phyloP scores from a whole-genome alignment of 2,888 invertebrate genomes.

The Alcis repandata region DNA sequence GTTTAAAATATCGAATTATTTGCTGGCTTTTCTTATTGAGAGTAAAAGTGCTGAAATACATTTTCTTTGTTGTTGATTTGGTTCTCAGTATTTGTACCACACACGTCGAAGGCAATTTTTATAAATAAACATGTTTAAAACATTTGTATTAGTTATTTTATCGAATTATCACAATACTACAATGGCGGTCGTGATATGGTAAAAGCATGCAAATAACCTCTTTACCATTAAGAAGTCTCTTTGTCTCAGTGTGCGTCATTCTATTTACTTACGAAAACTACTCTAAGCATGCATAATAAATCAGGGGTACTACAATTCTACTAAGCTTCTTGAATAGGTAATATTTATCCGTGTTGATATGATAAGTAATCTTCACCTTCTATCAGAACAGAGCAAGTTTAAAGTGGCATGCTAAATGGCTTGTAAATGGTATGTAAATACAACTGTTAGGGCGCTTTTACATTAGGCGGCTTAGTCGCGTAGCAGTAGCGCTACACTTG shows the following conservation, averaged over 20 bases:
- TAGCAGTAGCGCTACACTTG: no score
- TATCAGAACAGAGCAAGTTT: constrained; percentile 1
- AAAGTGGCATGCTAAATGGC: background rate
- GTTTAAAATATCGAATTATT: no score
- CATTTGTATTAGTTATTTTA: background rate
- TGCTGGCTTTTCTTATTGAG: no score
- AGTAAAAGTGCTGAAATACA: no score
- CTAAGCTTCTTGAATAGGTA: background rate
- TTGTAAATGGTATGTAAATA: background rate
- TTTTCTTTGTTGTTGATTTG: no score
- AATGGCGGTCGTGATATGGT: background rate
- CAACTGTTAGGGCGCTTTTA: background rate
- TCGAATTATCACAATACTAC: background rate
- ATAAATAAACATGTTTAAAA: no score
- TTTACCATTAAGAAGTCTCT: background rate
- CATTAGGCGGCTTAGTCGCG: no score
- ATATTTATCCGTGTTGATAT: background rate
- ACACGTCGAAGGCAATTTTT: no score
- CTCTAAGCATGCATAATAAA: no score
- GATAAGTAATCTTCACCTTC: background rate
- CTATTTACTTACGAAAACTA: no score
- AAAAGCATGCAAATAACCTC: background rate
- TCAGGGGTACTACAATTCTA: no score
- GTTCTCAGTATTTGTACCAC: no score
- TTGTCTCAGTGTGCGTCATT: background rate